Evolutionary conservation across 2,113 vertebrate genomes (phyloP).

Genomic region (Aegithalos caudatus): DNA sequence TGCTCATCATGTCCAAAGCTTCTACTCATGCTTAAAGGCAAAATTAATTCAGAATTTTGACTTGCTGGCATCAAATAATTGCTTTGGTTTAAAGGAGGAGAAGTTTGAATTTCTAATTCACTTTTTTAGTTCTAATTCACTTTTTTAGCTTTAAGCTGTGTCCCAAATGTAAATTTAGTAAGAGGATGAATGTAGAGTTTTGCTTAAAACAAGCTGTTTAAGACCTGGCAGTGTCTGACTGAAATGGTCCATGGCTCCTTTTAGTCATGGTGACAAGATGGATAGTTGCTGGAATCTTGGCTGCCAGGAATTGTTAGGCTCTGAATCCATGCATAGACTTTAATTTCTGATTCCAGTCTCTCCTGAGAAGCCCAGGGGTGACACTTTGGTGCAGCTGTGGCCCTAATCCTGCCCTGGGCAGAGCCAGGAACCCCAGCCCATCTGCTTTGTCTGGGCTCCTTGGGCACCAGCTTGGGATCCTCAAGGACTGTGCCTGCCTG

Average conservation of each 20-base stretch:
- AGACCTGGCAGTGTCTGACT: not conserved
- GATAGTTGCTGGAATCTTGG: rapidly evolving
- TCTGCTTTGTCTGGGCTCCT: not conserved
- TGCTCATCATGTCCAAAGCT: not conserved
- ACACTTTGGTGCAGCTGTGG: not conserved
- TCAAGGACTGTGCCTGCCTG: rapidly evolving
- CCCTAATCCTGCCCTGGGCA: rapidly evolving
- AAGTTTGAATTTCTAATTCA: not conserved
- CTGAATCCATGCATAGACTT: not conserved
- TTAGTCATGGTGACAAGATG: rapidly evolving
- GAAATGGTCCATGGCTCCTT: not conserved
- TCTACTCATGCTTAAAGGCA: not conserved
- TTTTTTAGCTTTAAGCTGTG: not conserved
- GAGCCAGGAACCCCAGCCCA: too few relatives aligned
- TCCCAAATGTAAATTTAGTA: not conserved
- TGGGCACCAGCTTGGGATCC: rapidly evolving
- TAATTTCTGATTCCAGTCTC: not conserved
- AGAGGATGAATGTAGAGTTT: rapidly evolving
- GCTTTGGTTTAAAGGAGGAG: not conserved
- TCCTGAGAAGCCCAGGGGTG: not conserved
- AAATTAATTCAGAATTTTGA: not conserved
- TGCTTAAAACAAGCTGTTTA: not conserved
- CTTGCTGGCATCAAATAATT: not conserved
- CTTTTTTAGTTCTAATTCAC: not conserved
- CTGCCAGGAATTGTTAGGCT: rapidly evolving